These are phyloP conservation scores for Tubulanus polymorphus DNA, from an alignment of 2,888 invertebrate species.

Conservation along the genomic window DNA sequence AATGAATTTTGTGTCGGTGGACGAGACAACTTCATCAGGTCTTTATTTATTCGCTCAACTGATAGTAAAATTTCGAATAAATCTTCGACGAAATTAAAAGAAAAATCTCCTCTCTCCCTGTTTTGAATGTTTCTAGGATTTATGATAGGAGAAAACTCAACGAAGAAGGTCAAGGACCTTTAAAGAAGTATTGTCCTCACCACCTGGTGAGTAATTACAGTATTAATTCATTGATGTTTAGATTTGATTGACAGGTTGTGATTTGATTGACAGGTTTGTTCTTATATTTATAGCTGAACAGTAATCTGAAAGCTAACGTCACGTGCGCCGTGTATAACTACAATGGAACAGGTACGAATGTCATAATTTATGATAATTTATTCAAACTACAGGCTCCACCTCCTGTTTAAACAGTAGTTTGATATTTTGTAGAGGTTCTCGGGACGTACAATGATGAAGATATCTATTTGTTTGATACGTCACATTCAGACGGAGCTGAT, in stretches of 20 bases:
- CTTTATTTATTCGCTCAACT: constrained; percentile 1
- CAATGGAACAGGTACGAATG: constrained; percentile 65
- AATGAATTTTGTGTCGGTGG: constrained; percentile 81
- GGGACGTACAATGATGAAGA: constrained; percentile 93
- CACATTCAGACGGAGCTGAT: constrained; percentile 58
- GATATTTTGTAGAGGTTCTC: constrained; percentile 64
- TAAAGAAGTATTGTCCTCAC: constrained; percentile 65
- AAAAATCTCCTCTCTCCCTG: no score
- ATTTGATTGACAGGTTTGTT: not conserved
- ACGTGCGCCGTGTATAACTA: constrained; percentile 89
- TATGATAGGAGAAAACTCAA: constrained; percentile 7
- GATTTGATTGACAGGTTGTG: not conserved
- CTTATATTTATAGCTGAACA: constrained; percentile 38
- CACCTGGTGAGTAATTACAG: constrained; percentile 54
- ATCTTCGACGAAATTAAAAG: no score
- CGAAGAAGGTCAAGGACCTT: constrained; percentile 21
- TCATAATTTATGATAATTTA: not conserved
- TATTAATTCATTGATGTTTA: not conserved
- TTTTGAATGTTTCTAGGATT: constrained; percentile 19
- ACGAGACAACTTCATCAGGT: constrained; percentile 70
- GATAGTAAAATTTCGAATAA: no score
- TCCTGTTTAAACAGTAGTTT: not conserved
- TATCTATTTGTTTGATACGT: constrained; percentile 80
- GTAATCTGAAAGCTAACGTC: constrained; percentile 62
- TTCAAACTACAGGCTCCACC: not conserved